These are phyloP conservation scores for Fragum sueziense DNA, from an alignment of 2,888 invertebrate genomes.

Conservation along the genomic window DNA sequence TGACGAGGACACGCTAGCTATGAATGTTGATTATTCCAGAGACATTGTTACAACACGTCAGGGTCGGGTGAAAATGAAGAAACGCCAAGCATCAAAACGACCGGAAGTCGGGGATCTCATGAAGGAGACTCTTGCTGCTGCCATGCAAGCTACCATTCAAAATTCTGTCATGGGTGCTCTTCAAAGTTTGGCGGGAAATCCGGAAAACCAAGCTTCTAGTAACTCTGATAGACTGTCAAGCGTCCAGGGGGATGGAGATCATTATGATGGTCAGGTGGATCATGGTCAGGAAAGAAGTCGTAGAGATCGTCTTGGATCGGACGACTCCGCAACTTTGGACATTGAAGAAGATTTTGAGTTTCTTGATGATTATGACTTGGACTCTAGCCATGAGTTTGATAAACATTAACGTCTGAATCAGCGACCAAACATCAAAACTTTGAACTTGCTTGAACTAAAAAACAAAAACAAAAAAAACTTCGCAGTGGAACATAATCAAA, in stretches of 20 bases:
- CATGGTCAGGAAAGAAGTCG: slow-evolving; percentile 22
- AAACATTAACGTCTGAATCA: neutral
- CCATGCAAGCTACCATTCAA: slow-evolving; percentile 70
- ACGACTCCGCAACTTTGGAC: slow-evolving; percentile 67
- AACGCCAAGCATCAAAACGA: slow-evolving; percentile 1
- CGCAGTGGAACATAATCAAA: no score
- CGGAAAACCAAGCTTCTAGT: neutral
- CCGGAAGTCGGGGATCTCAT: slow-evolving; percentile 63
- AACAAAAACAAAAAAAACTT: no score
- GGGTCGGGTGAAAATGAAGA: neutral
- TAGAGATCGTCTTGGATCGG: slow-evolving; percentile 26
- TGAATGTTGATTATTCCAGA: neutral
- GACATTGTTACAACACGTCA: neutral
- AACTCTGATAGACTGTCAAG: slow-evolving; percentile 46
- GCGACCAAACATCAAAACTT: no score
- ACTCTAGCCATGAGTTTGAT: slow-evolving; percentile 35
- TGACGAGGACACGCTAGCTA: slow-evolving; percentile 62
- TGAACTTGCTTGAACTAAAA: no score
- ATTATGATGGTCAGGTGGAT: slow-evolving; percentile 31
- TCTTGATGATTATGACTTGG: slow-evolving; percentile 72
- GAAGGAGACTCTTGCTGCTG: slow-evolving; percentile 69
- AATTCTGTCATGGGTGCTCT: slow-evolving; percentile 56
- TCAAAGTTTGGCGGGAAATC: slow-evolving; percentile 37
- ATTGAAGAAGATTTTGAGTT: slow-evolving; percentile 78
- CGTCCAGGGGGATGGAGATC: slow-evolving; percentile 45